Evolutionary conservation across 2,113 vertebrate genomes (phyloP).

Genomic region (Leptosomus discolor): DNA sequence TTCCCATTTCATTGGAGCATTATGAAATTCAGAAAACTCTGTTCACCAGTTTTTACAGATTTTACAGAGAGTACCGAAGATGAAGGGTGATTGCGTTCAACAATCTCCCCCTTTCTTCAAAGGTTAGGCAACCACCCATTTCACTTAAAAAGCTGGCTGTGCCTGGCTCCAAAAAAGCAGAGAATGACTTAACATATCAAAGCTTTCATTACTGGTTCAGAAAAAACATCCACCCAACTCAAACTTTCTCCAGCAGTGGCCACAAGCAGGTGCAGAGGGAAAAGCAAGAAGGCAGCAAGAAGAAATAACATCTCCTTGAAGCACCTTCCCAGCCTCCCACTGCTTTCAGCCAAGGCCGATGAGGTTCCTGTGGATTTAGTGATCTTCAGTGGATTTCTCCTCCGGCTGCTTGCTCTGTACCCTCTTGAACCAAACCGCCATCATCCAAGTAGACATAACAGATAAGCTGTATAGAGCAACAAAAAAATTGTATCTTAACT

Average conservation of each 20-base stretch:
- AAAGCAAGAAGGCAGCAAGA: background rate
- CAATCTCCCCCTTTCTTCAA: background rate
- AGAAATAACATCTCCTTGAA: background rate
- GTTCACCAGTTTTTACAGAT: background rate
- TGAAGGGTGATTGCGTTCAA: background rate
- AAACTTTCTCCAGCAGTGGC: background rate
- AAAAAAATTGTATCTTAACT: background rate
- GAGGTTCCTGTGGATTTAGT: background rate
- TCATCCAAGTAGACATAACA: background rate
- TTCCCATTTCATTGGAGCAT: background rate
- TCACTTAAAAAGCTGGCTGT: background rate
- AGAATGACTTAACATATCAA: background rate
- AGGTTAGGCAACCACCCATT: background rate
- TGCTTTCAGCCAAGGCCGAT: background rate
- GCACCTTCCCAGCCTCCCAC: background rate
- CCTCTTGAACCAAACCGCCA: background rate
- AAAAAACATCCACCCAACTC: background rate
- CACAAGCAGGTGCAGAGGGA: background rate
- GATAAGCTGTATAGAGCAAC: background rate
- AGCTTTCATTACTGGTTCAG: background rate
- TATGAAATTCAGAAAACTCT: background rate
- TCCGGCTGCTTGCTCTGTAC: background rate
- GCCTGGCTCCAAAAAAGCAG: background rate
- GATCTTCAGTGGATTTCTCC: background rate
- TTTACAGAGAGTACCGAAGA: background rate